Base-by-base conservation (phyloP, 2,888 invertebrate species). In the Globia sparganii region DNA sequence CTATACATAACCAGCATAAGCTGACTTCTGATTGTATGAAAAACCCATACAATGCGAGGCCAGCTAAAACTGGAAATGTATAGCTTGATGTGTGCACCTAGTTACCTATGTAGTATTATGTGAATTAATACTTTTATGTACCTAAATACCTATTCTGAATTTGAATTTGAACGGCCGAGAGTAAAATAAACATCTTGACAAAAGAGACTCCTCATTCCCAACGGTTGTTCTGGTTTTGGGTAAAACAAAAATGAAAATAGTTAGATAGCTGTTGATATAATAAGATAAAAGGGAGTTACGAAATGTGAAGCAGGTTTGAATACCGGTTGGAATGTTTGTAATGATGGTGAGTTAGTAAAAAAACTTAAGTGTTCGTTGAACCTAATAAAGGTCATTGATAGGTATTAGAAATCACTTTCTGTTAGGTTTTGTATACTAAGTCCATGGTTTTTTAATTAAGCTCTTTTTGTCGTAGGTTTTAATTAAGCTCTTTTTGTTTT, bases 281-380 rank as follows among this genome's bases (percentile, higher is more conserved):
- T 62, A 25, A 67, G 61, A 77, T 68, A 25, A 61, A 40, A 74
- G 15, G 31, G 1, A n/a, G 28, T 78, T 46, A 77, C 31, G 62
- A 69, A 62, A 37, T 25, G 43, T 15, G 56, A 8, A 25, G 37
- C 31, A 31, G 28, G n/a, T 77, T 65, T 78, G 15, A n/a, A 58
- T 65, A 65, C 70, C 58, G 78, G n/a, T 78, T 78, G 28, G 34
- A 40, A 78, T 28, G 21, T 78, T 40, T 34, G 25, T 69, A 18
- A 64, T 31, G 40, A 31, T 64, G 31, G 5, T 43, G 37, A 28
- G 43, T n/a, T 31, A 18, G 46, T 11, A 5, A 9, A 31, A 62
- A 11, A n/a, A 3, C 4, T 13, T 18, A 2, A n/a, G 61, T 40
- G 18, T 49, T 49, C 21, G 9, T 58, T 34, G 28, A 58, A 74